These are phyloP conservation scores for Macrosiphum euphorbiae DNA, from an alignment of 2,888 invertebrate genomes.

Conservation along the genomic window DNA sequence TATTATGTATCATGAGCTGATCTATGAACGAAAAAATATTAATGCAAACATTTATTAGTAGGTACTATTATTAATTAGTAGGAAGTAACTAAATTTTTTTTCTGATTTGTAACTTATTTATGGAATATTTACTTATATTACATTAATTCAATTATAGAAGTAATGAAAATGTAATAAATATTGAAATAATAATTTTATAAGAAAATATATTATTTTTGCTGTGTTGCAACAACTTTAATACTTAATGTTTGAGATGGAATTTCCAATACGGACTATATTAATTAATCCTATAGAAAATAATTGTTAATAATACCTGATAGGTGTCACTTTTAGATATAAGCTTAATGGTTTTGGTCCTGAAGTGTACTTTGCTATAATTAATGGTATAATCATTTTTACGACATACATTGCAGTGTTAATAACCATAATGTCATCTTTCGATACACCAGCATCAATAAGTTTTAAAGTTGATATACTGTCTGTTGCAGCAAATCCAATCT, in stretches of 20 bases:
- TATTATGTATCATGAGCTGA: background rate
- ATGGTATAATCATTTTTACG: conserved; percentile 2
- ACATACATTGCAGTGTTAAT: background rate
- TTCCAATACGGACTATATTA: background rate
- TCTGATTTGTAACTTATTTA: background rate
- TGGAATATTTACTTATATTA: background rate
- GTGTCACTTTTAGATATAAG: background rate
- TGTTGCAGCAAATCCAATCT: conserved; percentile 8
- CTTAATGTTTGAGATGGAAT: background rate
- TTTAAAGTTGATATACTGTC: conserved; percentile 1
- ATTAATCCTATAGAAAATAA: background rate
- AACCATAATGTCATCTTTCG: conserved; percentile 4
- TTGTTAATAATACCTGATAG: conserved; percentile 3
- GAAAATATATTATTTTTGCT: background rate
- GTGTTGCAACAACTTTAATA: background rate
- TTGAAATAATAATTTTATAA: background rate
- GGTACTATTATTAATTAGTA: background rate
- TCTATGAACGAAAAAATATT: background rate
- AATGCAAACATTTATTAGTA: background rate
- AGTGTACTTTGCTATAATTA: conserved; percentile 1
- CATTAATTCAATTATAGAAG: background rate
- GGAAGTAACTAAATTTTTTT: background rate
- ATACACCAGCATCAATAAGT: conserved; percentile 28
- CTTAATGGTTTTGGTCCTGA: conserved; percentile 23
- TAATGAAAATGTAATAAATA: background rate